These are phyloP conservation scores for Colistium nudipinnis DNA, from an alignment of 2,113 vertebrate genomes.

Conservation along the genomic window DNA sequence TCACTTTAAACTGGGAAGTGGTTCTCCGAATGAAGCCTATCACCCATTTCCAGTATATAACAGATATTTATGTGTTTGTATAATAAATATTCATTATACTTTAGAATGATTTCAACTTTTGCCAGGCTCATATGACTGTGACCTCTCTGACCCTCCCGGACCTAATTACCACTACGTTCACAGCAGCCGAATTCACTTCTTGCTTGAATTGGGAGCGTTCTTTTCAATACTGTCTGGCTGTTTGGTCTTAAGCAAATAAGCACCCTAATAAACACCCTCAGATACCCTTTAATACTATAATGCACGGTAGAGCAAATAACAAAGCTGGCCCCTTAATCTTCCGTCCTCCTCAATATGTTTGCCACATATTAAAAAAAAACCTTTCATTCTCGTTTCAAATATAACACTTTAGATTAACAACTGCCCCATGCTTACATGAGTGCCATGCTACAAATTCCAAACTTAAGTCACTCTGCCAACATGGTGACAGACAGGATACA, in stretches of 20 bases:
- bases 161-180: no score
- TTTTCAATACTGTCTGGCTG: no score
- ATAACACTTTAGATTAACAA: constrained; percentile 12
- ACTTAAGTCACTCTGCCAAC: constrained; percentile 37
- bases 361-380: background rate
- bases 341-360: background rate
- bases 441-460: constrained; percentile 16
- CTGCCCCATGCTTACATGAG: constrained; percentile 2
- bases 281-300: background rate
- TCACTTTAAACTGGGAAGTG: background rate
- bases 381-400: background rate
- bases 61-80: no score
- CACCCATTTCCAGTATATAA: background rate
- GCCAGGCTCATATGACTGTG: no score
- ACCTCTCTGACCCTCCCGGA: no score
- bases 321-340: background rate
- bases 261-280: background rate
- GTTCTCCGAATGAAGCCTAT: background rate
- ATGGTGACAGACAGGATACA: constrained; percentile 55
- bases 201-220: no score
- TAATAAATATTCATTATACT: no score
- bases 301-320: no score
- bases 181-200: no score
- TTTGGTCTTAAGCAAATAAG: no score
- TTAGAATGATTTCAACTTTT: no score